Conservation (phyloP, 2,113 vertebrate species). For the Crypturellus undulatus region DNA sequence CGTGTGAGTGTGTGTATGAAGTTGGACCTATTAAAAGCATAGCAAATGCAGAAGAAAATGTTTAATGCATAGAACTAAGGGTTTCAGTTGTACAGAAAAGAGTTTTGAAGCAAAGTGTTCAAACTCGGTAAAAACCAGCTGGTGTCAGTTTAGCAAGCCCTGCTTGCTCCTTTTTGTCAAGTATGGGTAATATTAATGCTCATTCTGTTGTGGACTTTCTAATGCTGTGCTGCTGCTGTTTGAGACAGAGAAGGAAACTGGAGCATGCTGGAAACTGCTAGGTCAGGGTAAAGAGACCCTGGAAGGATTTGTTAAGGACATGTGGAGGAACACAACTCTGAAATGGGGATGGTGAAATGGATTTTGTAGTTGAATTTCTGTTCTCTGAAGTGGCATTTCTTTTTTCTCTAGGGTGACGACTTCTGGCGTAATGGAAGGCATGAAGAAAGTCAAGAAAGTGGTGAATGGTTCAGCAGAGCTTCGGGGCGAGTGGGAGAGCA, state of each 20-base stretch:
- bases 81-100: not conserved
- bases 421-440: constrained; percentile 79
- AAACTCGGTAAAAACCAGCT: not conserved
- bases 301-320: not conserved
- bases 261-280: not conserved
- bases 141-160: not conserved
- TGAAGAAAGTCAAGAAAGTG: constrained; percentile 84
- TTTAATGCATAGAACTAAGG: not conserved
- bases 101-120: not conserved
- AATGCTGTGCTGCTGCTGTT: not conserved
- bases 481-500: constrained; percentile 72
- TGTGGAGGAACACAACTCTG: fast-evolving
- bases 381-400: not conserved
- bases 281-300: not conserved
- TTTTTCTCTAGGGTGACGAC: constrained; percentile 76
- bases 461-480: constrained; percentile 77
- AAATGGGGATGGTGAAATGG: not conserved
- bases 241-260: not conserved
- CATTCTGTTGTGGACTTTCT: not conserved
- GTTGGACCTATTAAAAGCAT: not conserved
- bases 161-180: not conserved
- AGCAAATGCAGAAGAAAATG: not conserved
- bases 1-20: not conserved
- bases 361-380: not conserved
- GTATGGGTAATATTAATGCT: not conserved